Conservation (phyloP, 2,113 vertebrate species). For the Puffinus mauretanicus region DNA sequence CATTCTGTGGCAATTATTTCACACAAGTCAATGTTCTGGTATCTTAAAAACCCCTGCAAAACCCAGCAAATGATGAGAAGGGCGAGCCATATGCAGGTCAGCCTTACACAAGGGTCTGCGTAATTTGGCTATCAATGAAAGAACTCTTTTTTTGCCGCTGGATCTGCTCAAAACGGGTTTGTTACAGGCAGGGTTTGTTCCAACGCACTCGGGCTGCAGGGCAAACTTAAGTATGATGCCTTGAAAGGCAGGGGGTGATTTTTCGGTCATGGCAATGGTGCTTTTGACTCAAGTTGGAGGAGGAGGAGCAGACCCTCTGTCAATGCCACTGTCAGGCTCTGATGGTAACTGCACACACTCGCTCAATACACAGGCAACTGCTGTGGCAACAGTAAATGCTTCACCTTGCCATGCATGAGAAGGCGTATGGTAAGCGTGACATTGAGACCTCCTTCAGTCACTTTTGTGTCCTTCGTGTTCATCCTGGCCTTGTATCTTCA, state of each 20-base stretch:
- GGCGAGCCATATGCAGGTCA: not conserved
- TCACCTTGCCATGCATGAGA: conserved; percentile 94
- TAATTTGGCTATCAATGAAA: not conserved
- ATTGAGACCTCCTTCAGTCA: conserved; percentile 83
- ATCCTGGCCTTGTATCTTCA: conserved; percentile 64
- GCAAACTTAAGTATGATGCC: not conserved
- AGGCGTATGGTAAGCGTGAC: conserved; percentile 88
- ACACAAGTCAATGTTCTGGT: not conserved
- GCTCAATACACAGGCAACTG: not conserved
- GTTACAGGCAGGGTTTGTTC: not conserved
- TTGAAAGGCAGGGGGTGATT: not conserved
- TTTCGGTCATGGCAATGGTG: not conserved
- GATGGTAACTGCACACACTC: not conserved
- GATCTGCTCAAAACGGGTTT: not conserved
- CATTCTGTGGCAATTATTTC: not conserved
- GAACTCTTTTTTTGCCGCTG: rapidly evolving
- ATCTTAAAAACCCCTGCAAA: not conserved
- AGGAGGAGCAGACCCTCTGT: not conserved
- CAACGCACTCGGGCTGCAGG: not conserved
- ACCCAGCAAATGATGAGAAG: not conserved
- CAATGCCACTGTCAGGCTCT: not conserved
- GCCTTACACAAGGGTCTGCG: not conserved
- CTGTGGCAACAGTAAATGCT: not conserved
- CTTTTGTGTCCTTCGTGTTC: conserved; percentile 79
- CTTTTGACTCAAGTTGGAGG: not conserved